Conservation (phyloP, 2,797 vertebrate species). For the Periophthalmus magnuspinnatus region DNA sequence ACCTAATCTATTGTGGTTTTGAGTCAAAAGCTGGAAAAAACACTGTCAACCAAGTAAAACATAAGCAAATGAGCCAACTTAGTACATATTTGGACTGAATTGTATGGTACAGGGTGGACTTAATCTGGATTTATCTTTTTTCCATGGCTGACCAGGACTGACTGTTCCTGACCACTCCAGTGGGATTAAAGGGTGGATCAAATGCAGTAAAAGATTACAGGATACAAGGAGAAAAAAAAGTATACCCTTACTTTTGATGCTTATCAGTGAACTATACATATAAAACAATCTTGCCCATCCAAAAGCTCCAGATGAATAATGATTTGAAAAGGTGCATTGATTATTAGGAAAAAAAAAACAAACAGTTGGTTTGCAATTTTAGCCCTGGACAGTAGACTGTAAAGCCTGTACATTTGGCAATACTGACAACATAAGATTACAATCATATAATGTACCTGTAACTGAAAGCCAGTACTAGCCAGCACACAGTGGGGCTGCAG, state of each 20-base stretch:
- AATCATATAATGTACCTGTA: constrained; percentile 10
- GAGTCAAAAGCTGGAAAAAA: background rate
- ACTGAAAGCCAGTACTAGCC: constrained; percentile 30
- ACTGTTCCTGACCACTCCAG: background rate
- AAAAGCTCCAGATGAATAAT: background rate
- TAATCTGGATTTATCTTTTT: background rate
- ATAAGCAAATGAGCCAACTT: background rate
- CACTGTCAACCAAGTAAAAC: background rate
- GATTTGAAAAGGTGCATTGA: background rate
- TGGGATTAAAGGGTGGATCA: background rate
- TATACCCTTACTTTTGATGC: too few species aligned
- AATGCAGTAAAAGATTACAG: too few species aligned
- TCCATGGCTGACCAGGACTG: background rate
- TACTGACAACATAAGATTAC: constrained; percentile 19
- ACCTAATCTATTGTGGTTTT: background rate
- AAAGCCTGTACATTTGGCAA: constrained; percentile 25
- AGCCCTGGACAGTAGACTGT: constrained; percentile 28
- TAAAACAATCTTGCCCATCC: background rate
- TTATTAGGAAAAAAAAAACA: too few species aligned
- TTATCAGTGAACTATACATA: too few species aligned
- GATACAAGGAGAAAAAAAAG: too few species aligned
- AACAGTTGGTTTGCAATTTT: background rate
- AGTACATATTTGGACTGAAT: background rate
- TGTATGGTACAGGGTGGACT: background rate
- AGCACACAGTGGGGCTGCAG: constrained; percentile 69